These are phyloP conservation scores for Acanthurus leucopareius DNA, from an alignment of 2,797 vertebrate species.

Conservation along the genomic window DNA sequence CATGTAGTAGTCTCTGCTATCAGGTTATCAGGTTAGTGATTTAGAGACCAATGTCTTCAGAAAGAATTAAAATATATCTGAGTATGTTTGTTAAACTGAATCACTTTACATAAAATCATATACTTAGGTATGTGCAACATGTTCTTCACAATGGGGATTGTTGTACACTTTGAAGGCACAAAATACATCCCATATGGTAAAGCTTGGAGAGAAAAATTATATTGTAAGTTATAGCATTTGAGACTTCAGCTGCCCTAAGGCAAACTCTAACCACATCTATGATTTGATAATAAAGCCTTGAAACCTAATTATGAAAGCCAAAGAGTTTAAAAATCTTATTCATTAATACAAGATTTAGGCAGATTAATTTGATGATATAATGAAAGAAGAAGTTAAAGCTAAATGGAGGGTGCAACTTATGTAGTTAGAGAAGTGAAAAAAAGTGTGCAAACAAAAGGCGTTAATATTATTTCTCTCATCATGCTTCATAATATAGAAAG, in stretches of 20 bases:
- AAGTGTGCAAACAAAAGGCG: slow-evolving; percentile 5
- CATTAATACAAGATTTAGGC: background rate
- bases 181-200: too few relatives aligned
- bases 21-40: background rate
- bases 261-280: background rate
- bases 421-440: slow-evolving; percentile 48
- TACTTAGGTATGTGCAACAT: too few relatives aligned
- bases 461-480: background rate
- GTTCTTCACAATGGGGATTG: too few relatives aligned
- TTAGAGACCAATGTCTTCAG: background rate
- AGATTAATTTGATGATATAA: background rate
- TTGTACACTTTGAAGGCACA: too few relatives aligned
- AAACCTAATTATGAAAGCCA: background rate
- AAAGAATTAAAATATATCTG: background rate
- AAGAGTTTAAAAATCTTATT: background rate
- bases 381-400: slow-evolving; percentile 33
- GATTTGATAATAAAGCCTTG: background rate
- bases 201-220: too few relatives aligned
- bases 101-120: background rate
- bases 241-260: background rate
- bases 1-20: slow-evolving; percentile 6
- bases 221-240: background rate
- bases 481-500: fast-evolving
- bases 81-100: background rate
- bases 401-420: background rate